phyloP scores from a whole-genome alignment of 2,113 vertebrate genomes.

The Misgurnus mizolepis region DNA sequence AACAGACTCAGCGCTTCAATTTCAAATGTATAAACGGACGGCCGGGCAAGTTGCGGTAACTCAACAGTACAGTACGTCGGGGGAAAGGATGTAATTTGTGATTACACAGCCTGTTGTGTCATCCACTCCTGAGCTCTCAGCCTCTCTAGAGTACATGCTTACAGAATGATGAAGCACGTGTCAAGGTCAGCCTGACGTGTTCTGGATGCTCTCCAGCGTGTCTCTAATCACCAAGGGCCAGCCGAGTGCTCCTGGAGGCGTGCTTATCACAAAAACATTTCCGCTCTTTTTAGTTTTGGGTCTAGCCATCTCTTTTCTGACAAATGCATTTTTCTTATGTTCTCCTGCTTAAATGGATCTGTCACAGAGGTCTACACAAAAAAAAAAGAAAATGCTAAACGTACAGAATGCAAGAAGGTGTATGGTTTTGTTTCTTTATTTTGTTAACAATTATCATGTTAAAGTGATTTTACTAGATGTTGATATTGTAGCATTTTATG shows the following conservation, averaged over 20 bases:
- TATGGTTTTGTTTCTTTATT: not conserved
- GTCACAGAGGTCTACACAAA: constrained; percentile 5
- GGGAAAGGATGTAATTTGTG: constrained; percentile 35
- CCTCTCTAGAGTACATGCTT: constrained; percentile 45
- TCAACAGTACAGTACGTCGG: not conserved
- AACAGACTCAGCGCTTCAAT: not conserved
- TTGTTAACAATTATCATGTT: not conserved
- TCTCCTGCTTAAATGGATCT: constrained; percentile 16
- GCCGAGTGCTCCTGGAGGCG: constrained; percentile 16
- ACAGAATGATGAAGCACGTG: constrained; percentile 45
- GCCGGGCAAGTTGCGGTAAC: not conserved
- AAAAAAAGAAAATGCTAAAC: constrained; percentile 7
- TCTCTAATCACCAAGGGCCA: constrained; percentile 27
- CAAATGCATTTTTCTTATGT: constrained; percentile 3
- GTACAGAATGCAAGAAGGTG: not conserved
- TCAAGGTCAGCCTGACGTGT: constrained; percentile 49
- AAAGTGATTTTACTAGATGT: not conserved
- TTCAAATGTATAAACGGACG: not conserved
- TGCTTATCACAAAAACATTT: constrained; percentile 40
- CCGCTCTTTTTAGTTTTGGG: constrained; percentile 21
- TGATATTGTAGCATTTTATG: not conserved
- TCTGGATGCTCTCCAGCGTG: constrained; percentile 44
- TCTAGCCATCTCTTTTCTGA: constrained; percentile 21
- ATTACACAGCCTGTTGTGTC: constrained; percentile 45
- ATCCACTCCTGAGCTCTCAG: constrained; percentile 46